Conservation (phyloP, 2,113 vertebrate genomes). For the Ursus arctos region DNA sequence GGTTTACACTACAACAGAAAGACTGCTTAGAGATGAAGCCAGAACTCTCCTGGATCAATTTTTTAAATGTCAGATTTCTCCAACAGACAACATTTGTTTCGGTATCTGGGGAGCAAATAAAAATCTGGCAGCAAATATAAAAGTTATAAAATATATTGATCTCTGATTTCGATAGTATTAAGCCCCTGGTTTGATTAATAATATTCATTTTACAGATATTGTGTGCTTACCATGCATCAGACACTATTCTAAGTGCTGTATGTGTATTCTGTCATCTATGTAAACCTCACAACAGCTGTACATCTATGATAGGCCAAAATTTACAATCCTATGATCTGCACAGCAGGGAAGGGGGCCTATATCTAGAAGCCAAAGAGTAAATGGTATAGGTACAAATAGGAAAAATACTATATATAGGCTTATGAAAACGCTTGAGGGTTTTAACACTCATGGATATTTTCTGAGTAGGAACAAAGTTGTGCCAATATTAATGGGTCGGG, state of each 20-base stretch:
- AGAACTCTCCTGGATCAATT: not conserved
- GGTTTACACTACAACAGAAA: not conserved
- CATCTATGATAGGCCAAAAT: not conserved
- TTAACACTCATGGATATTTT: not conserved
- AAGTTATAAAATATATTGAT: not conserved
- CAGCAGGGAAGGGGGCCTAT: not conserved
- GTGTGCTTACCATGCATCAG: not conserved
- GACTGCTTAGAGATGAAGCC: not conserved
- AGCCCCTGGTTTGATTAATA: not conserved
- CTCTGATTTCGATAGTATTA: not conserved
- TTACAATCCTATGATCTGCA: not conserved
- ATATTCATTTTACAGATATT: not conserved
- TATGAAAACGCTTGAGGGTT: conserved; percentile 8
- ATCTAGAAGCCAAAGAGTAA: not conserved
- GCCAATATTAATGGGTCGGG: not conserved
- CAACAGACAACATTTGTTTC: conserved; percentile 12
- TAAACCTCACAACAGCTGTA: not conserved
- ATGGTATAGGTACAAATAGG: not conserved
- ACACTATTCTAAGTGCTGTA: not conserved
- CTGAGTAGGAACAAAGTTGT: not conserved
- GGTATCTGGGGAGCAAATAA: not conserved
- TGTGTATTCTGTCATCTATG: not conserved
- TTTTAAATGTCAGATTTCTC: conserved; percentile 28
- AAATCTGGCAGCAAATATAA: not conserved
- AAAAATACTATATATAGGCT: not conserved